A percentile compares a stretch with the other conserved stretches of the same genome.
Conservation (phyloP, 2,888 invertebrate genomes). For the Morpho achilles region DNA sequence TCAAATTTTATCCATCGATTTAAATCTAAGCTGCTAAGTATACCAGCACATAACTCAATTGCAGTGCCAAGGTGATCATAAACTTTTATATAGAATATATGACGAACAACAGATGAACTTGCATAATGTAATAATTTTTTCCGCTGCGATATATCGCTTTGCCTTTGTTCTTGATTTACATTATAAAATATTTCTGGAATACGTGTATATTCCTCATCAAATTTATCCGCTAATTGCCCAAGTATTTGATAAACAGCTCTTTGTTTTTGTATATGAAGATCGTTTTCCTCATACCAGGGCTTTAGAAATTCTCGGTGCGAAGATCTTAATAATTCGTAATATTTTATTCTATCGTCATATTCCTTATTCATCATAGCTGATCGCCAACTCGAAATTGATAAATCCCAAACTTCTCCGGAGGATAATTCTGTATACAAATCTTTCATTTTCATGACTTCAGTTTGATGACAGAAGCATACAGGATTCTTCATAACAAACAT, state of each 20-base stretch:
- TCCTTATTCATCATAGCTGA: constrained; percentile 52
- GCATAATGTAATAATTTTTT: constrained; percentile 5
- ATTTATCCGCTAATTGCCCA: constrained; percentile 46
- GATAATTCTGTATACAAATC: constrained; percentile 50
- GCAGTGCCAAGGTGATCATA: constrained; percentile 48
- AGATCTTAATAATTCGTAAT: constrained; percentile 45
- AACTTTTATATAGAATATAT: constrained; percentile 51
- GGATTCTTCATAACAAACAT: constrained; percentile 66
- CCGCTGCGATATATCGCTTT: constrained; percentile 7
- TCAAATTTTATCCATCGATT: constrained; percentile 66
- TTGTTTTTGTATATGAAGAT: constrained; percentile 47
- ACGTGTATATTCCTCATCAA: constrained; percentile 48
- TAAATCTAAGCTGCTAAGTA: constrained; percentile 61
- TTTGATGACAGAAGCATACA: constrained; percentile 66
- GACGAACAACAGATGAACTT: constrained; percentile 27
- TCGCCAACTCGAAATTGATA: constrained; percentile 59
- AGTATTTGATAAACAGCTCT: constrained; percentile 48
- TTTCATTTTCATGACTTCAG: constrained; percentile 56
- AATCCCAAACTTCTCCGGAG: constrained; percentile 47
- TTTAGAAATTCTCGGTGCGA: constrained; percentile 36
- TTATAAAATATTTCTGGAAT: constrained; percentile 30
- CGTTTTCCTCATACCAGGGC: constrained; percentile 44
- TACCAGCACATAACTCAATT: constrained; percentile 55
- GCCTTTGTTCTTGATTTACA: constrained; percentile 5
- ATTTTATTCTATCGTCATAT: constrained; percentile 59